Conservation (phyloP, 2,888 invertebrate species). For the Frankliniella intonsa region DNA sequence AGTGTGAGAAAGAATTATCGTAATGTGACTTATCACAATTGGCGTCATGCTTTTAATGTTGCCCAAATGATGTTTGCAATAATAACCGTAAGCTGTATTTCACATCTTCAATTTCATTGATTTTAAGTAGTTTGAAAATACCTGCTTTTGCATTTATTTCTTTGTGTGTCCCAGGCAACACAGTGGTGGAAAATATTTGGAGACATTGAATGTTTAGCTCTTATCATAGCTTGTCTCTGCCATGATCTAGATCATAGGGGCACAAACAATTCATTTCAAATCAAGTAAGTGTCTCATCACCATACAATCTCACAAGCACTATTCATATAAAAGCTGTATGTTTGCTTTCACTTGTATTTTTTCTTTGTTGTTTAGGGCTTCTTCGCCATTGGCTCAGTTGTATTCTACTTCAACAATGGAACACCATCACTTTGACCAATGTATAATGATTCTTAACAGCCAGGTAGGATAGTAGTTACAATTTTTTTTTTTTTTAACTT, state of each 20-base stretch:
- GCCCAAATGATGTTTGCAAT: constrained; percentile 98
- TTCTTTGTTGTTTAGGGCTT: constrained; percentile 60
- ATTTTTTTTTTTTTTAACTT: too few relatives aligned
- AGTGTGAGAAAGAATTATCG: constrained; percentile 94
- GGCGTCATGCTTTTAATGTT: constrained; percentile 95
- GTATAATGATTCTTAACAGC: constrained; percentile 92
- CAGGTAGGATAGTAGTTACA: constrained; percentile 49
- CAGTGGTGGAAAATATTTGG: constrained; percentile 92
- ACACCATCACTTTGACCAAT: constrained; percentile 95
- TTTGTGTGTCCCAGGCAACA: constrained; percentile 60
- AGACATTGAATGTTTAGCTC: constrained; percentile 83
- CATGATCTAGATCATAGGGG: constrained; percentile 95
- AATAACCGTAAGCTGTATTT: constrained; percentile 63
- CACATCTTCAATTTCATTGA: constrained; percentile 30
- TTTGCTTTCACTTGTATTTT: not conserved
- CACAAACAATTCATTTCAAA: constrained; percentile 96
- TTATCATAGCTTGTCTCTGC: constrained; percentile 89
- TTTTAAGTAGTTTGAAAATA: not conserved
- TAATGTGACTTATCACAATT: constrained; percentile 92
- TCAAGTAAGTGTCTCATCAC: constrained; percentile 64
- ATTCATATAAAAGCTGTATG: not conserved
- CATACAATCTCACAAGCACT: constrained; percentile 6
- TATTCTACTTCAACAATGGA: constrained; percentile 96
- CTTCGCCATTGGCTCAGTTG: constrained; percentile 81
- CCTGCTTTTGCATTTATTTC: not conserved